These are phyloP conservation scores for Numenius arquata DNA, from an alignment of 2,113 vertebrate genomes.

Conservation along the genomic window DNA sequence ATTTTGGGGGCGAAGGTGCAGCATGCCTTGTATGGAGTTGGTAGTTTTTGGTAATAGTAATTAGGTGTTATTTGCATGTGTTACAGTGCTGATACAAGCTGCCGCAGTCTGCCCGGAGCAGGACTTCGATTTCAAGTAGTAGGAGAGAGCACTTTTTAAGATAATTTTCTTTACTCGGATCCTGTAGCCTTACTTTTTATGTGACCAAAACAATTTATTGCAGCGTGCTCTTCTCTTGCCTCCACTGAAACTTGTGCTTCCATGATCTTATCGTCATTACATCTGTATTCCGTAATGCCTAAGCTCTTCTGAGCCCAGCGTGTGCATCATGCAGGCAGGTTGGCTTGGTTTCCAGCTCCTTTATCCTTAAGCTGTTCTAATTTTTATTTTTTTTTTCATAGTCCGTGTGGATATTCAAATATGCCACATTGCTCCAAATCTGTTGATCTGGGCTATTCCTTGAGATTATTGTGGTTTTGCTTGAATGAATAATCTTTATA, in stretches of 20 bases:
- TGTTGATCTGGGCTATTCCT: not conserved
- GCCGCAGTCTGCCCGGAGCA: not conserved
- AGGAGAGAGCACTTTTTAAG: not conserved
- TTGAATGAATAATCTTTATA: not conserved
- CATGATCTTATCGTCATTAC: accelerated
- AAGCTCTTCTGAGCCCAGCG: not conserved
- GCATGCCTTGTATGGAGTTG: accelerated
- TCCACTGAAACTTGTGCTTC: not conserved
- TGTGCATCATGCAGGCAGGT: accelerated
- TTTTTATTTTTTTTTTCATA: not conserved
- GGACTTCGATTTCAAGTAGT: not conserved
- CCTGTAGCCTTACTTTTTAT: not conserved
- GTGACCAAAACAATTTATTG: not conserved
- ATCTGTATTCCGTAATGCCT: accelerated
- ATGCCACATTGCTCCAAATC: accelerated
- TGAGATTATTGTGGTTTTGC: not conserved
- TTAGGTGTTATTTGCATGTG: accelerated
- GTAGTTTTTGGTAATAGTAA: not conserved
- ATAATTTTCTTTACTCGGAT: not conserved
- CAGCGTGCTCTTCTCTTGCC: not conserved
- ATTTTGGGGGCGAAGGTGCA: not conserved
- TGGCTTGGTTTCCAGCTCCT: not conserved
- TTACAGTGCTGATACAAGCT: not conserved
- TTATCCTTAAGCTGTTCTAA: not conserved
- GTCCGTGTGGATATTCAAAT: not conserved